Conservation (phyloP, 2,113 vertebrate species). For the Scytalopus superciliaris region DNA sequence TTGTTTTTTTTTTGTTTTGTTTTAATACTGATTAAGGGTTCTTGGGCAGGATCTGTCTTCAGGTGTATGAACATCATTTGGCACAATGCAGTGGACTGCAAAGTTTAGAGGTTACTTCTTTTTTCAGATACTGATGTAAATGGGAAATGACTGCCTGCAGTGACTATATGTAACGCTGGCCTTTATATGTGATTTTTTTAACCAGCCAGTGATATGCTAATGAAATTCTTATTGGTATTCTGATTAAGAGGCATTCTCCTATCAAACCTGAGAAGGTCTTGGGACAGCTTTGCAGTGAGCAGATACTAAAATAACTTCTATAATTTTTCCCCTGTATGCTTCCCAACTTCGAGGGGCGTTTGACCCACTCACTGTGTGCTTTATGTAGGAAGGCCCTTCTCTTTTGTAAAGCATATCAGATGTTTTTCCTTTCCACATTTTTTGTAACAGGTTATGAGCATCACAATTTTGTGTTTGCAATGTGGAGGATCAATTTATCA, state of each 20-base stretch:
- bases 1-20: neutral
- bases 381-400: neutral
- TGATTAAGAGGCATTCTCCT: neutral
- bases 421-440: neutral
- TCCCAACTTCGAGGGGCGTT: neutral
- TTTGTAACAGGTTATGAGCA: neutral
- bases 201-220: neutral
- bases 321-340: rapidly evolving
- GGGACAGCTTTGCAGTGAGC: neutral
- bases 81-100: neutral
- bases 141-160: neutral
- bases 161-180: neutral
- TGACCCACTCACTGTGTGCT: neutral
- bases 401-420: neutral
- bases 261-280: neutral
- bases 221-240: neutral
- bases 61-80: neutral
- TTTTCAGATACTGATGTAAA: neutral
- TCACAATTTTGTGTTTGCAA: neutral
- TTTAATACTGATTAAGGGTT: neutral
- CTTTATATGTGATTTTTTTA: neutral
- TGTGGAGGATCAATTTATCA: neutral
- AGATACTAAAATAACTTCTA: neutral
- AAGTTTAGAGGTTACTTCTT: neutral
- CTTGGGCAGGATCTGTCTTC: neutral